A percentile compares a stretch with the other conserved stretches of the same genome.
phyloP scores from a whole-genome alignment of 1,140 invertebrate genomes.

The Littorina saxatilis region DNA sequence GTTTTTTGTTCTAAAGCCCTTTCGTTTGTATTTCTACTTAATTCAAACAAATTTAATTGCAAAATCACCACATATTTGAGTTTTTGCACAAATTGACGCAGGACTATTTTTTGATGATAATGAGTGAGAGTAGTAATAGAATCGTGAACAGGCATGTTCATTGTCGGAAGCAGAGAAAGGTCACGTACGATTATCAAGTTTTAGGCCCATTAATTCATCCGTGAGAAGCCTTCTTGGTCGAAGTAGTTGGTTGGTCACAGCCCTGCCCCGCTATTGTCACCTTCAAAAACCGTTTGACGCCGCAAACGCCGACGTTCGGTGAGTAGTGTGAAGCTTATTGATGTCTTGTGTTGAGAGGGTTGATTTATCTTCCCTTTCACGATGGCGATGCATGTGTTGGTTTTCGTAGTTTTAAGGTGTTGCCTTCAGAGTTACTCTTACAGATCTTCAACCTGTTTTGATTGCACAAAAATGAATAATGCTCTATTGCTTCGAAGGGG shows the following conservation, averaged over 20 bases:
- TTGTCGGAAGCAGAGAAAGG: conserved; percentile 38
- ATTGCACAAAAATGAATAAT: too few relatives aligned
- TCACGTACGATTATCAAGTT: conserved; percentile 41
- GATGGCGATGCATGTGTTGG: neutral
- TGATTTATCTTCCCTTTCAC: too few relatives aligned
- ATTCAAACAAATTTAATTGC: neutral
- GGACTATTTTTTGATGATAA: conserved; percentile 39
- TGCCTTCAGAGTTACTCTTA: too few relatives aligned
- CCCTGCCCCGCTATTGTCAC: neutral
- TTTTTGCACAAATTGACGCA: neutral
- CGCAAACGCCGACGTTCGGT: conserved; percentile 11
- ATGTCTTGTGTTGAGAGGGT: neutral
- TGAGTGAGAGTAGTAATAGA: conserved; percentile 1
- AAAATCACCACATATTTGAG: neutral
- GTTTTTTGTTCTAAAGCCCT: too few relatives aligned
- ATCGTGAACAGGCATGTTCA: conserved; percentile 29
- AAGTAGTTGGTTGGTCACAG: conserved; percentile 9
- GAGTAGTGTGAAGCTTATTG: conserved; percentile 3
- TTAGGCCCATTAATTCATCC: conserved; percentile 39
- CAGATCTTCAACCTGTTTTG: too few relatives aligned
- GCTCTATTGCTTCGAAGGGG: too few relatives aligned
- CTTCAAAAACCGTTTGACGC: neutral
- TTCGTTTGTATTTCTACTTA: neutral
- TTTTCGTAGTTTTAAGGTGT: neutral
- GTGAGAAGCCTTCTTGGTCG: conserved; percentile 21